Percentiles rank a stretch among this genome's conserved stretches.
phyloP scores from a whole-genome alignment of 2,113 vertebrate genomes.

The Crotalus helleri region DNA sequence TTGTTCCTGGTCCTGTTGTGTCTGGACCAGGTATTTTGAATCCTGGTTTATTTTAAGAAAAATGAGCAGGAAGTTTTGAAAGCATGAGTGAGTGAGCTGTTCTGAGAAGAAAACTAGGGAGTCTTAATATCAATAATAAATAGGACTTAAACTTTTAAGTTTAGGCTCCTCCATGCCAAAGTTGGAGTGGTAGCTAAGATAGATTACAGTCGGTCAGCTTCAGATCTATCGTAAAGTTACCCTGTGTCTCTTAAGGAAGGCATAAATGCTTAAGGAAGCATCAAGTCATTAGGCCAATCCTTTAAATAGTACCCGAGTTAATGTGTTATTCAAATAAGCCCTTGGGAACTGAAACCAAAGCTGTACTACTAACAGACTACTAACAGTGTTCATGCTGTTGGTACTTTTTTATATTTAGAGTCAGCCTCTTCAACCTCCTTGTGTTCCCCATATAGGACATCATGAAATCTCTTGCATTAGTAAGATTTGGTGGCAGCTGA shows the following conservation, averaged over 20 bases:
- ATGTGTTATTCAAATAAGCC: conserved; percentile 50
- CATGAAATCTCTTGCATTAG: not conserved
- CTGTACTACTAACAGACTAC: conserved; percentile 46
- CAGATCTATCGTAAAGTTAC: not conserved
- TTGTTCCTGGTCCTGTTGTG: conserved; percentile 38
- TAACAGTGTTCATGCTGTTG: conserved; percentile 16
- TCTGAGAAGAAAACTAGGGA: not conserved
- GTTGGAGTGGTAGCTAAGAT: not conserved
- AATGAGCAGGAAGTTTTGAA: conserved; percentile 31
- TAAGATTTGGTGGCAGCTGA: not conserved
- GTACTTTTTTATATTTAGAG: conserved; percentile 15
- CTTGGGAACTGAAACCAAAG: conserved; percentile 70
- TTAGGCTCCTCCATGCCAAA: conserved; percentile 31
- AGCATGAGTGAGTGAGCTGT: conserved; percentile 17
- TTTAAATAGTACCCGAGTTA: conserved; percentile 29
- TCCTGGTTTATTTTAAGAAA: conserved; percentile 38
- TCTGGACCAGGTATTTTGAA: conserved; percentile 31
- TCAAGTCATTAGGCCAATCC: conserved; percentile 4
- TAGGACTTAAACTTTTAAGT: conserved; percentile 1
- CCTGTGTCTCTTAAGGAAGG: conserved; percentile 45
- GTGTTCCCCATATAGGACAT: not conserved
- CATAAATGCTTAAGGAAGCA: conserved; percentile 32
- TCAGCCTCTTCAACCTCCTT: not conserved
- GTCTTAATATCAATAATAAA: not conserved
- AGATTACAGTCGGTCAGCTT: not conserved